phyloP scores from a whole-genome alignment of 2,797 vertebrate species.

The Hippoglossus hippoglossus region DNA sequence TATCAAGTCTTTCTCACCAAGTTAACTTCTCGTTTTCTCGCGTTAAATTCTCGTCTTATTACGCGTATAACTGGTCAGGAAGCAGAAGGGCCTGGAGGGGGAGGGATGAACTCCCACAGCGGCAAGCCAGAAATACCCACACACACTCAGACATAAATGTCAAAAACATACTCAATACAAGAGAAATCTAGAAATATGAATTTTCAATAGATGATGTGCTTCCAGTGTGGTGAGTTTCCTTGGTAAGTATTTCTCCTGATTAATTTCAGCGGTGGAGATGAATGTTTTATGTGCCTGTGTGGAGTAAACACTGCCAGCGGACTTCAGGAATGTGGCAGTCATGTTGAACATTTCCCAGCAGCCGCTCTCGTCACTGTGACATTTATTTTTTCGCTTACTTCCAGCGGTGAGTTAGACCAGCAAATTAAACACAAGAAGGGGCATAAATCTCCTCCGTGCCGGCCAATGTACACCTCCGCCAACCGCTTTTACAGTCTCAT shows the following conservation, averaged over 20 bases:
- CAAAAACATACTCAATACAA: slow-evolving; percentile 26
- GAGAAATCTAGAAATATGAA: slow-evolving; percentile 44
- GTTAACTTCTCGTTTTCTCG: slow-evolving; percentile 60
- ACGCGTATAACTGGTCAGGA: slow-evolving; percentile 69
- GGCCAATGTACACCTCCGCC: slow-evolving; percentile 49
- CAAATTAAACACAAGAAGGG: slow-evolving; percentile 71
- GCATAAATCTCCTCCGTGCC: slow-evolving; percentile 61
- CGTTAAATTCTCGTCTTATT: slow-evolving; percentile 66
- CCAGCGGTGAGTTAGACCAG: slow-evolving; percentile 67
- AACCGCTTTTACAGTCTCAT: slow-evolving; percentile 37
- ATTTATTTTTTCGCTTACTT: slow-evolving; percentile 68
- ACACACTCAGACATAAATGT: slow-evolving; percentile 15
- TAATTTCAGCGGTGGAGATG: slow-evolving; percentile 64
- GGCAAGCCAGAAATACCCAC: slow-evolving; percentile 41
- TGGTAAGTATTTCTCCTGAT: slow-evolving; percentile 65
- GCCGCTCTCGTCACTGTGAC: slow-evolving; percentile 48
- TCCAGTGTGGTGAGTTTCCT: slow-evolving; percentile 25
- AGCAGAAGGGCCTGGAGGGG: slow-evolving; percentile 36
- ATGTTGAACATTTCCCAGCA: slow-evolving; percentile 64
- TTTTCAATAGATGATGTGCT: slow-evolving; percentile 41
- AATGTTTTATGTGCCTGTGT: slow-evolving; percentile 69
- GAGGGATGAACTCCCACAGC: slow-evolving; percentile 55
- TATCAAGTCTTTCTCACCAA: slow-evolving; percentile 61
- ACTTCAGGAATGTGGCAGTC: slow-evolving; percentile 59
- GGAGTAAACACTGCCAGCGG: slow-evolving; percentile 69